Conservation (phyloP, 2,113 vertebrate species). For the Microcebus jonahi region DNA sequence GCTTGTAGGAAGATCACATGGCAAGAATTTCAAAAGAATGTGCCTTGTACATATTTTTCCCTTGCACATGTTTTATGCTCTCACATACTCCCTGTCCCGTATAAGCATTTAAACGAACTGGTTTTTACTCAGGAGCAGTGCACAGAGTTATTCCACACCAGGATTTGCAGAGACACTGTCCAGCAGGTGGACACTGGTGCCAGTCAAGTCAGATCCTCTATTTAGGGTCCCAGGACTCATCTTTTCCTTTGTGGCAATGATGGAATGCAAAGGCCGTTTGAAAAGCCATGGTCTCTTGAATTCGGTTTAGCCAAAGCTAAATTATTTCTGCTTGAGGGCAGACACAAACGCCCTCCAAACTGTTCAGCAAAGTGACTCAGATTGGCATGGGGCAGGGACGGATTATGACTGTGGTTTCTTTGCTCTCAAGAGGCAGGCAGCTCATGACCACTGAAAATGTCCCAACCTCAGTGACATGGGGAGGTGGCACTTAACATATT, state of each 20-base stretch:
- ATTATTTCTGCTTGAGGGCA: neutral
- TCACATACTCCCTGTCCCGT: neutral
- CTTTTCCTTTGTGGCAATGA: neutral
- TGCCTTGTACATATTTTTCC: neutral
- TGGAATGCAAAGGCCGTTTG: neutral
- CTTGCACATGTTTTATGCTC: neutral
- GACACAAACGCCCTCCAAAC: neutral
- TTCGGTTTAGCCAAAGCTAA: neutral
- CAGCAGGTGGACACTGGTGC: neutral
- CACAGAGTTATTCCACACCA: neutral
- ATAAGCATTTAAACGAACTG: neutral
- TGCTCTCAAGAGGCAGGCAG: neutral
- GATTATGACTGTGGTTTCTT: neutral
- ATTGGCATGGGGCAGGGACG: neutral
- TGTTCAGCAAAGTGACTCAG: neutral
- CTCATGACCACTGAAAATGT: neutral
- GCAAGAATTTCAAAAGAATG: neutral
- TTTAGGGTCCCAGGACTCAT: neutral
- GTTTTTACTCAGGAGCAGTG: neutral
- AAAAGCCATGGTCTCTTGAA: neutral
- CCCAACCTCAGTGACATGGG: neutral
- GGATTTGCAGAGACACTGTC: neutral
- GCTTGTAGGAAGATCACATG: neutral
- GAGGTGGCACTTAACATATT: neutral
- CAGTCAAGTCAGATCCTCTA: neutral